Evolutionary conservation across 23 tunicate genomes (phyloP), one percentile per base, ranked within the genome.

Genomic region (Diplosoma virens): DNA sequence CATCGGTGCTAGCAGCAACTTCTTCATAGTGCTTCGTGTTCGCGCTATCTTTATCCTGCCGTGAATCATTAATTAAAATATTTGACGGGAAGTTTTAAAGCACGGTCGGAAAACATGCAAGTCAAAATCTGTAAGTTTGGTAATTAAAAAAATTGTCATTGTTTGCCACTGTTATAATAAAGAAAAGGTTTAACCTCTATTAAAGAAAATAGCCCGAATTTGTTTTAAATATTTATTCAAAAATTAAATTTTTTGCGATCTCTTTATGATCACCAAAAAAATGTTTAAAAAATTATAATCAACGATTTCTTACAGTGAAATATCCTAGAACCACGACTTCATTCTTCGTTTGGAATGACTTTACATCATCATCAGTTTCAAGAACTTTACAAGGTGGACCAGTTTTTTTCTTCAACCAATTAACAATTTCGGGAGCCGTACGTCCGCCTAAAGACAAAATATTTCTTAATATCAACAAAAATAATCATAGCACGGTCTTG

Each of bases 331-430:
- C 96, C 18, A 59, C 81, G 11, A 95, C 99, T 27, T 89, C 97
- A 58, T 81, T 85, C 30, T 31, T 37, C n/a, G 50, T 86, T 69
- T 79, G 77, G 67, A 71, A 69, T 50, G 69, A 67, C 27, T 66
- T 70, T n/a, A 79, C 73, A 7, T 71, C 99, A 0, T 95, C 99
- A 11, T 76, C 95, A 36, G 69, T 61, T 22, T 25, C 34, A 1
- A 95, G 58, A 1, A 26, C 60, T 35, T 30, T 80, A n/a, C 93
- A 37, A 7, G 99, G 88, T 18, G 99, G 99, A 0, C 99, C 99
- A 36, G 99, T 89, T 72, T 95, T 95, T 78, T 95, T 95, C 32
- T 80, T 71, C 27, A 95, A 52, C 99, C 99, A 95, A 66, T 36
- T 84, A 14, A 95, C 88, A 63, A 95, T 95, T 2, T 95, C 99